phyloP scores from a whole-genome alignment of 2,888 invertebrate genomes.

The Andrena hattorfiana region DNA sequence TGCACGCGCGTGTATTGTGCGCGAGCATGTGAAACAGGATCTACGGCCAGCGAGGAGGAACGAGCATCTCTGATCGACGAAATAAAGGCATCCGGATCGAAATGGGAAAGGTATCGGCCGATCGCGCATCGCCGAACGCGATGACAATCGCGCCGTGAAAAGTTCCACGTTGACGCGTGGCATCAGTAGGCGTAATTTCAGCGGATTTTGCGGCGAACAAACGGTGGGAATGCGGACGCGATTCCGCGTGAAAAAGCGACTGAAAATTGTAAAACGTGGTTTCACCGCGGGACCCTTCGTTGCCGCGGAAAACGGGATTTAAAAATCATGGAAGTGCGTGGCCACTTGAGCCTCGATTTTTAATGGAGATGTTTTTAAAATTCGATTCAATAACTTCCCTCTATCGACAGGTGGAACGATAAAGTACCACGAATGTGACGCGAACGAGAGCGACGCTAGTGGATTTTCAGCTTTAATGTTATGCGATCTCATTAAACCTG shows the following conservation, averaged over 20 bases:
- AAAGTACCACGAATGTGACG: not conserved
- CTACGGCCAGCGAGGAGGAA: constrained; percentile 13
- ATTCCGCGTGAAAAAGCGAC: not conserved
- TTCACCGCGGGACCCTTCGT: not conserved
- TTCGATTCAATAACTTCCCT: not conserved
- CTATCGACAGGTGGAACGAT: not conserved
- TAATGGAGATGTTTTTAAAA: not conserved
- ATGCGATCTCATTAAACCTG: constrained; percentile 20
- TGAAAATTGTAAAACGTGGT: not conserved
- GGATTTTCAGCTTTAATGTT: constrained; percentile 25
- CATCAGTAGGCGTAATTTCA: not conserved
- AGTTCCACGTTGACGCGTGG: not conserved
- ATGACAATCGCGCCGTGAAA: constrained; percentile 2
- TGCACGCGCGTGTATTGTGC: not conserved
- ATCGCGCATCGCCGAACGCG: not conserved
- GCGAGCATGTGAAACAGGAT: constrained; percentile 19
- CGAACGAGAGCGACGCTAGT: not conserved
- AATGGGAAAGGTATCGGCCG: constrained; percentile 50
- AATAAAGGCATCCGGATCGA: constrained; percentile 23
- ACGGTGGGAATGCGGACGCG: not conserved
- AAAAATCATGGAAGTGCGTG: not conserved
- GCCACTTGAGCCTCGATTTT: constrained; percentile 3
- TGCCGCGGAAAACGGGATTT: not conserved
- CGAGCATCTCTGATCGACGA: constrained; percentile 15
- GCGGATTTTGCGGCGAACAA: not conserved